Evolutionary conservation across 2,113 vertebrate species (phyloP), one percentile per base, ranked within the genome.

Genomic region (Campylomormyrus numenius): DNA sequence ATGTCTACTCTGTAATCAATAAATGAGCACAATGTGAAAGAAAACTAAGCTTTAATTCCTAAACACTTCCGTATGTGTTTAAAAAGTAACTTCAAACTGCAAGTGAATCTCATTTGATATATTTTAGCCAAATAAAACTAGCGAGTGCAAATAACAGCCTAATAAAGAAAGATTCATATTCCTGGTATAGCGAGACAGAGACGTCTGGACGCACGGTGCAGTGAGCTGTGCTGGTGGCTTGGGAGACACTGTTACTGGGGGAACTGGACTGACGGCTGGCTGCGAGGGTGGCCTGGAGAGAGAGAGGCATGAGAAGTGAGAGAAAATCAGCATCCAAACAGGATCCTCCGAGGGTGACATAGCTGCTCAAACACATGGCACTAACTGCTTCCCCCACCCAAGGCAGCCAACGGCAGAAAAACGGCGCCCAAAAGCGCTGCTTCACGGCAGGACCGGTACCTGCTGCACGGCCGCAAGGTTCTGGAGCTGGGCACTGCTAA

Each of bases 381-480:
- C 11, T 49, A 80, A 80, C 35, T 42, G 31, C 39, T 80, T 35
- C 11, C 74, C 74, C 39, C 17, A 15, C 21, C 31, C 27, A 35
- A 80, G 53, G 19, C 53, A 56, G 53, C 53, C 53, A 39, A 27
- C 13, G 5, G 35, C 21, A 58, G 21, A 50, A 15, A 50, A 50
- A 50, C 13, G 45, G 21, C 2, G 21, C 48, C 8, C 24, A 49
- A 15, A 48, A 85, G 10, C 7, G 24, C 9, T n/a, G 17, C 19
- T 17, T 77, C 31, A 11, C 21, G 1, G 66, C 27, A 21, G 46
- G 24, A 39, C 17, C n/a, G 88, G 90, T 93, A 99, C 98, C 97
- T 99, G 98, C 95, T 99, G 98, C 90, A 99, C 98, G 2, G 98
- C 98, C n/a, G 98, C 98, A 93, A 99, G 92, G 92, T 98, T 99